These are phyloP conservation scores for Gouania willdenowi DNA, from an alignment of 2,797 vertebrate genomes.

Conservation along the genomic window DNA sequence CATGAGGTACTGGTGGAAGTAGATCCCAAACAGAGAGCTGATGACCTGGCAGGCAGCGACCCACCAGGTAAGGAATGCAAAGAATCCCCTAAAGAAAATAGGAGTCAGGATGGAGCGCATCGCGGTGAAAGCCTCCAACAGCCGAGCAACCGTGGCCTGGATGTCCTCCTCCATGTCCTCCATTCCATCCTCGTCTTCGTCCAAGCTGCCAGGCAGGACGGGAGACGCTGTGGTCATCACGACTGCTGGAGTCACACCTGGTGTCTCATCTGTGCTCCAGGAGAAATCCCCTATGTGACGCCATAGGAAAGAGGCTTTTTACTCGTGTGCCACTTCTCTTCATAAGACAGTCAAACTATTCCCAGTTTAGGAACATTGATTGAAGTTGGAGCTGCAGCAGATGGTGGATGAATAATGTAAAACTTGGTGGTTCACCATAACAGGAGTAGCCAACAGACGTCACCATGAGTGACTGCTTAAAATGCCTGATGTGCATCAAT, in stretches of 20 bases:
- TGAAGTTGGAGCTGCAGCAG: too few species aligned
- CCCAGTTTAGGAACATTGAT: too few species aligned
- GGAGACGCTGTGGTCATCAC: constrained; percentile 45
- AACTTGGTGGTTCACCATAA: too few species aligned
- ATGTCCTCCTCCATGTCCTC: constrained; percentile 78
- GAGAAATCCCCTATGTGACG: constrained; percentile 87
- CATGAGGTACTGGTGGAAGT: constrained; percentile 91
- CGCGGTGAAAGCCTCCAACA: constrained; percentile 69
- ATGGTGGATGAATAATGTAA: too few species aligned
- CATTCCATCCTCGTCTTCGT: constrained; percentile 73
- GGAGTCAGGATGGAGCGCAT: constrained; percentile 81
- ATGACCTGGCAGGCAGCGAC: constrained; percentile 88
- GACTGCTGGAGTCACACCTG: constrained; percentile 56
- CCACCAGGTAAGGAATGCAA: constrained; percentile 95
- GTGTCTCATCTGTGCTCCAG: constrained; percentile 73
- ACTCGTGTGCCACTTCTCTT: too few species aligned
- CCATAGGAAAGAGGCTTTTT: too few species aligned
- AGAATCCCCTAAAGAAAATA: constrained; percentile 82
- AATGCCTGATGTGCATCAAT: too few species aligned
- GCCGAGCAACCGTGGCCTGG: constrained; percentile 77
- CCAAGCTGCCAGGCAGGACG: rapidly evolving
- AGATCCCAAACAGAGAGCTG: constrained; percentile 90
- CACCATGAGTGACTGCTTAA: too few species aligned
- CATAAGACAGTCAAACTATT: too few species aligned
- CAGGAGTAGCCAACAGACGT: too few species aligned